Evolutionary conservation across 2,888 invertebrate genomes (phyloP).

Genomic region (Cheilosia scutellata): DNA sequence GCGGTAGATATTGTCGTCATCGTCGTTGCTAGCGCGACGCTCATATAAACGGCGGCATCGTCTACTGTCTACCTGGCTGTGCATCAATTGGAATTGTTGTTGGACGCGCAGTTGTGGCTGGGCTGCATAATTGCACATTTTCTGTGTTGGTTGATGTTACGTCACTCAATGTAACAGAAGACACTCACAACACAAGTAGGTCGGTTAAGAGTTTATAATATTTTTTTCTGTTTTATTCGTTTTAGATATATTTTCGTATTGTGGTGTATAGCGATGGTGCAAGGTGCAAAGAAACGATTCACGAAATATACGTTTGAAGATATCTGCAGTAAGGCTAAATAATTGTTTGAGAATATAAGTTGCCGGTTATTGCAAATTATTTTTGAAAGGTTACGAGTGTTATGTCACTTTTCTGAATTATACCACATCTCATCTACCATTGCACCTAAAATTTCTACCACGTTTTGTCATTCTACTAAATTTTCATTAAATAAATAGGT

Average conservation of each 20-base stretch:
- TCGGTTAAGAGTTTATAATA: constrained; percentile 13
- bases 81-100: constrained; percentile 10
- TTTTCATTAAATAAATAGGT: too few relatives aligned
- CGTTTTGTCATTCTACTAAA: too few relatives aligned
- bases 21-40: constrained; percentile 2
- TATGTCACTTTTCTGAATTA: too few relatives aligned
- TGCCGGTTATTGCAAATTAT: too few relatives aligned
- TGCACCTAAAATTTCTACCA: too few relatives aligned
- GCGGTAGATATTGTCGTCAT: constrained; percentile 19
- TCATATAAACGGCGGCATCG: not conserved
- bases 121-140: constrained; percentile 52
- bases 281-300: not conserved
- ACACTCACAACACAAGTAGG: constrained; percentile 42
- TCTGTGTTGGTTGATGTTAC: constrained; percentile 39
- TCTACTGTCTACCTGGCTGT: constrained; percentile 27
- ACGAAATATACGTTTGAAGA: too few relatives aligned
- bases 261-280: not conserved
- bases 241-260: not conserved
- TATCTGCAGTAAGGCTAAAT: too few relatives aligned
- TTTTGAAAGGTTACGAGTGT: too few relatives aligned
- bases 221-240: not conserved
- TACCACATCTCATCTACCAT: too few relatives aligned
- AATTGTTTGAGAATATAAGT: too few relatives aligned
- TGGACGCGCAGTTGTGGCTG: constrained; percentile 18
- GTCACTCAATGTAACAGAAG: constrained; percentile 47